Evolutionary conservation across 2,113 vertebrate species (phyloP).

Genomic region (Perca fluviatilis): DNA sequence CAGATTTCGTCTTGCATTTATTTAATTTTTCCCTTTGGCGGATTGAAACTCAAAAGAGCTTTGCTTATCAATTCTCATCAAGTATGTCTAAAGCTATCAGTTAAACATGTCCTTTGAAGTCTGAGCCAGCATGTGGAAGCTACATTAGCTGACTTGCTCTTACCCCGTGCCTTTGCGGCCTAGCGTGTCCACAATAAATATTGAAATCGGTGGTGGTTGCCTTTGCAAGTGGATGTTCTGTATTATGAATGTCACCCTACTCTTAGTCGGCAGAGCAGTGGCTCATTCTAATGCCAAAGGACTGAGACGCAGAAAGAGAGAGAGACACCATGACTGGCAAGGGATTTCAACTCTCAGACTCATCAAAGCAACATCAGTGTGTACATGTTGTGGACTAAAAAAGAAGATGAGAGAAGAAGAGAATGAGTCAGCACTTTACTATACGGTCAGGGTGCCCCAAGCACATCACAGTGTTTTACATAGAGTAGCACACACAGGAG

Average conservation of each 20-base stretch:
- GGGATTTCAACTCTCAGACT: slow-evolving; percentile 50
- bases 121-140: slow-evolving; percentile 37
- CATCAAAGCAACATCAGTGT: slow-evolving; percentile 51
- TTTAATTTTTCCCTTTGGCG: slow-evolving; percentile 26
- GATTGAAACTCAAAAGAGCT: slow-evolving; percentile 50
- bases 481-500: neutral
- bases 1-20: slow-evolving; percentile 38
- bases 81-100: slow-evolving; percentile 61
- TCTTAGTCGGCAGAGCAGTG: slow-evolving; percentile 30
- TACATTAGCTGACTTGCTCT: slow-evolving; percentile 62
- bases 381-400: slow-evolving; percentile 35
- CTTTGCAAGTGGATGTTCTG: slow-evolving; percentile 62
- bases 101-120: slow-evolving; percentile 63
- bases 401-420: slow-evolving; percentile 2
- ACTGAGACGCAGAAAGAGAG: slow-evolving; percentile 31
- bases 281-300: slow-evolving; percentile 43
- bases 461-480: neutral
- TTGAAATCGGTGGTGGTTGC: slow-evolving; percentile 54
- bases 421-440: neutral
- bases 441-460: neutral
- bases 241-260: slow-evolving; percentile 68
- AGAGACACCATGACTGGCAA: neutral
- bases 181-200: slow-evolving; percentile 65
- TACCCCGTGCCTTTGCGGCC: slow-evolving; percentile 32
- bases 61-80: slow-evolving; percentile 62